phyloP scores from a whole-genome alignment of 2,797 vertebrate species.

The Rhinatrema bivittatum region DNA sequence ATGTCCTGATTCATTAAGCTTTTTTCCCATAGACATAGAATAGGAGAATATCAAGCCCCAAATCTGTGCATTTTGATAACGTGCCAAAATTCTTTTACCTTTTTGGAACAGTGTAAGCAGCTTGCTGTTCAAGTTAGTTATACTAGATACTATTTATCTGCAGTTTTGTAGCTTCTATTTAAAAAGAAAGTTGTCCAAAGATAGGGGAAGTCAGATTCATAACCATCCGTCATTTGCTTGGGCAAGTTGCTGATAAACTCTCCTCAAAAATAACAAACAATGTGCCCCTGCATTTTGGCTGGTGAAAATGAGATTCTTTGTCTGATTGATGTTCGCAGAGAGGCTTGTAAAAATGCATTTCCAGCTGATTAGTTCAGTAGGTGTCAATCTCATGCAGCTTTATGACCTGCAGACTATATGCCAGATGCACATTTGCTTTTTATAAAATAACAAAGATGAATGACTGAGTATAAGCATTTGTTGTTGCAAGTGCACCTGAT shows the following conservation, averaged over 20 bases:
- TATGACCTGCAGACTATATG: conserved; percentile 62
- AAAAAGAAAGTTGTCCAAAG: conserved; percentile 60
- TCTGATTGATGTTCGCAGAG: conserved; percentile 66
- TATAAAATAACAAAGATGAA: conserved; percentile 79
- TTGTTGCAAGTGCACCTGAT: conserved; percentile 35
- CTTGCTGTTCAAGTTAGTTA: conserved; percentile 30
- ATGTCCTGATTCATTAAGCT: too few relatives aligned
- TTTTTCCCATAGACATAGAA: too few relatives aligned
- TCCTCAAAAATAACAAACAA: conserved; percentile 64
- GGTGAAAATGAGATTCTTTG: conserved; percentile 68
- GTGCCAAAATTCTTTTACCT: conserved; percentile 20
- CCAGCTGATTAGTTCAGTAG: conserved; percentile 71
- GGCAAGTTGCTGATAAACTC: conserved; percentile 67
- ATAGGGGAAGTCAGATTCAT: conserved; percentile 59
- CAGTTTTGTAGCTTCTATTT: conserved; percentile 44
- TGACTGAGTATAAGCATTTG: conserved; percentile 46
- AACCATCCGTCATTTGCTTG: conserved; percentile 62
- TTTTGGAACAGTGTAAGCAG: conserved; percentile 24
- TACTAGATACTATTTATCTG: conserved; percentile 37
- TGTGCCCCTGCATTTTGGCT: conserved; percentile 54
- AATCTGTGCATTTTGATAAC: background rate
- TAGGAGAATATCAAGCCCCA: too few relatives aligned
- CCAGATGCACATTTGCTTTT: conserved; percentile 69
- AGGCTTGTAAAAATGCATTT: conserved; percentile 73
- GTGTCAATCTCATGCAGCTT: conserved; percentile 66